These are phyloP conservation scores for Apogon hyalosoma DNA, from an alignment of 2,797 vertebrate species.

Conservation along the genomic window DNA sequence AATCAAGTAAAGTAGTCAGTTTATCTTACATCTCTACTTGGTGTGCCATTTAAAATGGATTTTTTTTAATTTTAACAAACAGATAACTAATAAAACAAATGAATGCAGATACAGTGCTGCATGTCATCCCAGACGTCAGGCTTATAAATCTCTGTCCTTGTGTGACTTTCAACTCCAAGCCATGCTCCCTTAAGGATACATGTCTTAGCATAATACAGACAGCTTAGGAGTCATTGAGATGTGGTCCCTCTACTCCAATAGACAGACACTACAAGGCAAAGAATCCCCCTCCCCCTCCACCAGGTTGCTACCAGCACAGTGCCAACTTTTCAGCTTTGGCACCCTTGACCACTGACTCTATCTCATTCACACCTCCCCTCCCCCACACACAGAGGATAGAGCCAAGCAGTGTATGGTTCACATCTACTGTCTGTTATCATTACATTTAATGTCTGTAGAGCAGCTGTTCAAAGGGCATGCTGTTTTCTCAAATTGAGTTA, in stretches of 20 bases:
- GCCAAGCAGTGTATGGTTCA: conserved; percentile 22
- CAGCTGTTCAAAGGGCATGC: not conserved
- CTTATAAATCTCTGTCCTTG: conserved; percentile 74
- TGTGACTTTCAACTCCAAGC: conserved; percentile 78
- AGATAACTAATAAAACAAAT: conserved; percentile 20
- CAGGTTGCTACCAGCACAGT: conserved; percentile 54
- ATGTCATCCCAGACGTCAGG: conserved; percentile 31
- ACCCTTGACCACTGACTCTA: conserved; percentile 63
- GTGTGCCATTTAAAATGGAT: conserved; percentile 23
- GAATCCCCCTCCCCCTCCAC: conserved; percentile 27
- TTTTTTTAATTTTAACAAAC: conserved; percentile 32
- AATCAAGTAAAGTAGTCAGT: not conserved
- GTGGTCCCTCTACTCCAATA: conserved; percentile 61
- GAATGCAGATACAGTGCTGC: conserved; percentile 38
- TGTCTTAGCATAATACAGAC: conserved; percentile 77
- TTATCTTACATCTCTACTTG: conserved; percentile 8
- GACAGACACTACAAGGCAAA: conserved; percentile 50
- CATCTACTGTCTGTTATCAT: conserved; percentile 22
- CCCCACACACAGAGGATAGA: conserved; percentile 37
- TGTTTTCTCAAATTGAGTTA: conserved; percentile 21
- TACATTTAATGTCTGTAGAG: conserved; percentile 22
- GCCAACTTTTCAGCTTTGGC: conserved; percentile 67
- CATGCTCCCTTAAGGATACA: conserved; percentile 74
- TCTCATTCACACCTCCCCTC: conserved; percentile 59
- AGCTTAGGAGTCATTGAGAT: conserved; percentile 74